Percentiles rank a stretch among this genome's conserved stretches.
These are phyloP conservation scores for Dyspetes luteomarginatus DNA, from an alignment of 2,888 invertebrate species.

Conservation along the genomic window DNA sequence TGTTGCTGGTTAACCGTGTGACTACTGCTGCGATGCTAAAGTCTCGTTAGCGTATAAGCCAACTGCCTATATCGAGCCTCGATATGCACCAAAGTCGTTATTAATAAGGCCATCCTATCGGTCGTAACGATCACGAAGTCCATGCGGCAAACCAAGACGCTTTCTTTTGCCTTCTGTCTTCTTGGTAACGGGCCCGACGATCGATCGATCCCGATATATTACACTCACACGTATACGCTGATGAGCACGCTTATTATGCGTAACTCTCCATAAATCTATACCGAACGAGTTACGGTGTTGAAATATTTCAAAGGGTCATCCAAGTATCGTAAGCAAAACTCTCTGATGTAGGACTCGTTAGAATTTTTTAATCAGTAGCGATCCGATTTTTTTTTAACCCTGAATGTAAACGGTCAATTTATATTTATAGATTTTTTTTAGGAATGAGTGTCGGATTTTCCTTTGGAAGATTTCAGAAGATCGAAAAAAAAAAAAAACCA, in stretches of 20 bases:
- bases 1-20: conserved; percentile 25
- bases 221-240: background rate
- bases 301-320: conserved; percentile 5
- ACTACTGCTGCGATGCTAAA: conserved; percentile 47
- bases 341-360: too few species aligned
- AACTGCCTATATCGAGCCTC: conserved; percentile 58
- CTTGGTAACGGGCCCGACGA: conserved; percentile 50
- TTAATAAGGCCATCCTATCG: conserved; percentile 63
- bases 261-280: conserved; percentile 46
- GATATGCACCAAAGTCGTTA: conserved; percentile 66
- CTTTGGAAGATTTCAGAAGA: background rate
- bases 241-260: conserved; percentile 15
- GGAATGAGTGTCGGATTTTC: background rate
- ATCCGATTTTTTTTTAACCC: background rate
- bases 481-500: conserved; percentile 27
- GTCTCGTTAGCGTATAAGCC: conserved; percentile 61
- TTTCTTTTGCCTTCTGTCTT: conserved; percentile 49
- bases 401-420: too few species aligned
- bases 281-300: conserved; percentile 7
- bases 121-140: conserved; percentile 59
- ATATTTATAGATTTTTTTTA: background rate
- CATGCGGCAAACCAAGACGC: conserved; percentile 18
- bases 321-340: too few species aligned
- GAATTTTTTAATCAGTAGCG: background rate
- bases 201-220: conserved; percentile 61